Percentiles rank a stretch among this genome's conserved stretches.
phyloP scores from a whole-genome alignment of 1,140 invertebrate species.

The Bicyclus anynana region DNA sequence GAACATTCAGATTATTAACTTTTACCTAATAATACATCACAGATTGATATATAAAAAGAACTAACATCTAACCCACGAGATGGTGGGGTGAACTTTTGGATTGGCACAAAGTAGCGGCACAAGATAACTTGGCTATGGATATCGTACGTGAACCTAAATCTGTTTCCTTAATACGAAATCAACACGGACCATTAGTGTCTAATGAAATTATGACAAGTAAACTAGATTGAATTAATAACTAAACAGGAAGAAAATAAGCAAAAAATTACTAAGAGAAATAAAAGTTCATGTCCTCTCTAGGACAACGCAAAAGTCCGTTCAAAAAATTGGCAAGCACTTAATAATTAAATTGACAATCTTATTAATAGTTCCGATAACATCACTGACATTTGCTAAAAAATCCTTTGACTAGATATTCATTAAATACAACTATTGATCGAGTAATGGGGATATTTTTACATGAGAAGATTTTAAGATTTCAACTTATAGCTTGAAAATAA shows the following conservation, averaged over 20 bases:
- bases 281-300: conserved; percentile 28
- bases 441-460: conserved; percentile 28
- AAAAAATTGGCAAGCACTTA: conserved; percentile 68
- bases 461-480: conserved; percentile 29
- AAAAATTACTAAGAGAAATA: conserved; percentile 40
- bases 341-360: conserved; percentile 56
- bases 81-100: background rate
- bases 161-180: conserved; percentile 49
- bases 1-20: conserved; percentile 60
- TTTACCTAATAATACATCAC: conserved; percentile 73
- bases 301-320: conserved; percentile 45
- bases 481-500: conserved; percentile 22
- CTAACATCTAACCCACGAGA: conserved; percentile 6
- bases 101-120: background rate
- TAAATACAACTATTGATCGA: conserved; percentile 38
- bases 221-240: conserved; percentile 53
- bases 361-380: conserved; percentile 64
- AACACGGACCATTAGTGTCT: conserved; percentile 32
- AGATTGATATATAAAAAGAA: conserved; percentile 62
- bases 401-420: conserved; percentile 55
- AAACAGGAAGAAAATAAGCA: conserved; percentile 45
- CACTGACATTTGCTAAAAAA: conserved; percentile 68
- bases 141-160: conserved; percentile 53
- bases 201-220: conserved; percentile 31
- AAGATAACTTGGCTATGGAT: conserved; percentile 9